Percentiles rank a stretch among this genome's conserved stretches.
Conservation (phyloP, 2,113 vertebrate genomes). For the Oncorhynchus kisutch region DNA sequence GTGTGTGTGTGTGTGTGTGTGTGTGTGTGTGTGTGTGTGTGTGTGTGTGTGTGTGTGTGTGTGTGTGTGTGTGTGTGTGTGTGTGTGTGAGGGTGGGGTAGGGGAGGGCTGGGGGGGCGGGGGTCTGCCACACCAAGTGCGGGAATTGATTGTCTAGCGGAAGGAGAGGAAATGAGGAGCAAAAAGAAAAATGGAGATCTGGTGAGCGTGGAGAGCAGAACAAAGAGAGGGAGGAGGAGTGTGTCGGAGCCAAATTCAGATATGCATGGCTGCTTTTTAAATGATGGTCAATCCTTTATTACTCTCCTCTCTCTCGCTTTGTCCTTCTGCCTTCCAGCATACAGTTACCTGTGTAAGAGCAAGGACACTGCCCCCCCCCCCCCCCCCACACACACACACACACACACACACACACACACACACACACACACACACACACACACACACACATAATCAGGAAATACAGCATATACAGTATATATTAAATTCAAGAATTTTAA, state of each 20-base stretch:
- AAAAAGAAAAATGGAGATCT: slow-evolving; percentile 70
- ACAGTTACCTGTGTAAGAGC: slow-evolving; percentile 5
- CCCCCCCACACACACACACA: not conserved
- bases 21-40: not conserved
- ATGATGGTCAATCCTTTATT: slow-evolving; percentile 46
- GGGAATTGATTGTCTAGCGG: slow-evolving; percentile 72
- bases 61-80: not conserved
- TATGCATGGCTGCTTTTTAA: slow-evolving; percentile 58
- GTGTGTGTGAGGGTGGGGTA: too few relatives aligned
- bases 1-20: not conserved
- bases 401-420: too few relatives aligned
- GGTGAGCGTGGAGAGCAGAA: slow-evolving; percentile 14
- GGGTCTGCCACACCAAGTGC: slow-evolving; percentile 56
- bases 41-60: not conserved
- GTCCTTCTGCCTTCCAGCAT: slow-evolving; percentile 24
- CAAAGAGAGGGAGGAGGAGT: slow-evolving; percentile 26
- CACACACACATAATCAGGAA: not conserved
- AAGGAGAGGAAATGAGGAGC: slow-evolving; percentile 70
- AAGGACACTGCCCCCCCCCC: slow-evolving; percentile 4
- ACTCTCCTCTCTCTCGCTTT: slow-evolving; percentile 34
- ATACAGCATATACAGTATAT: not conserved
- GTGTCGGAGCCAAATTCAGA: slow-evolving; percentile 43
- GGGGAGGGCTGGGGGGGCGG: slow-evolving; percentile 4
- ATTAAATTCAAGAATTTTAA: not conserved
- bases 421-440: too few relatives aligned